Percentiles rank a stretch among this genome's conserved stretches.
These are phyloP conservation scores for Macroramphosus scolopax DNA, from an alignment of 2,797 vertebrate genomes.

Conservation along the genomic window DNA sequence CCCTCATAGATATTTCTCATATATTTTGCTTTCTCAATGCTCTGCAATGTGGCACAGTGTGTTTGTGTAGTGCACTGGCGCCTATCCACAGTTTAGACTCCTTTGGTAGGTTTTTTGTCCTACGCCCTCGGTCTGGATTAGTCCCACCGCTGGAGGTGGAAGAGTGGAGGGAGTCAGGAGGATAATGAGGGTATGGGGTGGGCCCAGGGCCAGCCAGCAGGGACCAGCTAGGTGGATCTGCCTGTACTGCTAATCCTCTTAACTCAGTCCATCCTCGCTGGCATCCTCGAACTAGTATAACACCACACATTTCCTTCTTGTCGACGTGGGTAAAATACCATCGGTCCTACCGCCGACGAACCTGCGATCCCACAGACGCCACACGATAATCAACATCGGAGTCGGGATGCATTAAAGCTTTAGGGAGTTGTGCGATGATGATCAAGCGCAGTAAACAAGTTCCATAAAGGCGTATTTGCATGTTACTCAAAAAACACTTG, in stretches of 20 bases:
- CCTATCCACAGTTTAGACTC: slow-evolving; percentile 12
- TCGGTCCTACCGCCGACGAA: slow-evolving; percentile 23
- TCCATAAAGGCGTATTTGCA: slow-evolving; percentile 29
- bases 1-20: slow-evolving; percentile 8
- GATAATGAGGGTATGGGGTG: slow-evolving; percentile 69
- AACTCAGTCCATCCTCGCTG: slow-evolving; percentile 46
- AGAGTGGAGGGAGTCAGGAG: slow-evolving; percentile 55
- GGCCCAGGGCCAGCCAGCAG: slow-evolving; percentile 51
- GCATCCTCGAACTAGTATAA: slow-evolving; percentile 32
- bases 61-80: slow-evolving; percentile 17
- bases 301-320: slow-evolving; percentile 25
- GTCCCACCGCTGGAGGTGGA: slow-evolving; percentile 51
- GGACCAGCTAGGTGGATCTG: slow-evolving; percentile 63
- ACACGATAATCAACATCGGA: slow-evolving; percentile 22
- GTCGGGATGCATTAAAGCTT: slow-evolving; percentile 27
- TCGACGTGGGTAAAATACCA: slow-evolving; percentile 25
- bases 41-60: slow-evolving; percentile 1
- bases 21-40: slow-evolving; percentile 12
- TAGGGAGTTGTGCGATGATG: slow-evolving; percentile 31
- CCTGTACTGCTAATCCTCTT: slow-evolving; percentile 63
- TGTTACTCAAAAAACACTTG: slow-evolving; percentile 30
- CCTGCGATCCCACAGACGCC: slow-evolving; percentile 50
- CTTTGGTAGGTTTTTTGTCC: slow-evolving; percentile 28
- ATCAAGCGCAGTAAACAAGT: slow-evolving; percentile 28
- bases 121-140: slow-evolving; percentile 54